Evolutionary conservation across 2,797 vertebrate genomes (phyloP).

Genomic region (Acrossocheilus wenchowensis): DNA sequence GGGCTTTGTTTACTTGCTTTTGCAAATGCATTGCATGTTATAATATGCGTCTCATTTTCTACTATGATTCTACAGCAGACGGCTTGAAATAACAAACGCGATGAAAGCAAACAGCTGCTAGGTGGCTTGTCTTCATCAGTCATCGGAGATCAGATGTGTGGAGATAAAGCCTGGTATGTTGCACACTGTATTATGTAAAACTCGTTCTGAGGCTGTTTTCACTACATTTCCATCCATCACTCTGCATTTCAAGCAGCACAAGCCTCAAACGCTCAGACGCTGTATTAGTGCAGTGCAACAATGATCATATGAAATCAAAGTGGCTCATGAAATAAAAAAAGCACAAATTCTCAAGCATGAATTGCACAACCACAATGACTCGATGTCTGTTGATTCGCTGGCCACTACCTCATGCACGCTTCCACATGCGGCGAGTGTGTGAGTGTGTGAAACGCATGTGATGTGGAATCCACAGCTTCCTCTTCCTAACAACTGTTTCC

Average conservation of each 20-base stretch:
- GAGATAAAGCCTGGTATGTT: not conserved
- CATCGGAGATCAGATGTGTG: too few species aligned
- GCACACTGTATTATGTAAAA: not conserved
- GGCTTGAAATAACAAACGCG: not conserved
- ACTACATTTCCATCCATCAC: not conserved
- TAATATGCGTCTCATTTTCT: not conserved
- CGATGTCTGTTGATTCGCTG: not conserved
- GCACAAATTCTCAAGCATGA: not conserved
- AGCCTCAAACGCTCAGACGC: not conserved
- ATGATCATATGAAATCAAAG: not conserved
- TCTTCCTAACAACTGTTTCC: not conserved
- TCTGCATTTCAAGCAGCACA: not conserved
- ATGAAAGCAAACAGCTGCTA: not conserved
- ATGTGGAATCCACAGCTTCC: conserved; percentile 24
- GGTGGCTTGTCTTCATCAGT: not conserved
- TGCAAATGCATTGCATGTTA: not conserved
- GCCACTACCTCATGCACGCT: not conserved
- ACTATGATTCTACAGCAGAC: not conserved
- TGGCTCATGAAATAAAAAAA: too few species aligned
- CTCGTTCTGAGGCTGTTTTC: not conserved
- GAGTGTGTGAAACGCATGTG: not conserved
- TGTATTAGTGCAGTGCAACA: not conserved
- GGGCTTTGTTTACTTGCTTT: not conserved
- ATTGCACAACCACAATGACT: not conserved
- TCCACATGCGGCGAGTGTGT: not conserved